A percentile compares a stretch with the other conserved stretches of the same genome.
phyloP scores from a whole-genome alignment of 2,888 invertebrate genomes.

The Erannis defoliaria region DNA sequence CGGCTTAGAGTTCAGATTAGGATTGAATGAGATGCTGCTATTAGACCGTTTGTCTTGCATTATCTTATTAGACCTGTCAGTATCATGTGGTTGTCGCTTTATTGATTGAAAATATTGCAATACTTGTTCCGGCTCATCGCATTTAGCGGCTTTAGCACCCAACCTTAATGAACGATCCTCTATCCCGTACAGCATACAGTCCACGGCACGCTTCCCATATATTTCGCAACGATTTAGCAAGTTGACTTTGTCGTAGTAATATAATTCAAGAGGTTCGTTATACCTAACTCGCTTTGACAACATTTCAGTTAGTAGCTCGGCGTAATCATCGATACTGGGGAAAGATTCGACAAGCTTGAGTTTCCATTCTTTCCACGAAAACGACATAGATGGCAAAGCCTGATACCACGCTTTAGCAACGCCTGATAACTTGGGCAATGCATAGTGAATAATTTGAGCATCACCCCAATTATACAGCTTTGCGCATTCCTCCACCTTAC shows the following conservation, averaged over 20 bases:
- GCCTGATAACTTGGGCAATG: slow-evolving; percentile 38
- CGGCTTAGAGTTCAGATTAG: background rate
- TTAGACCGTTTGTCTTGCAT: too few species aligned
- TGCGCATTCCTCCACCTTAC: slow-evolving; percentile 22
- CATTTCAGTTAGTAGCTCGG: background rate
- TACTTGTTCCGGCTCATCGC: background rate
- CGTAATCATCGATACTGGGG: background rate
- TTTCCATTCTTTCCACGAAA: slow-evolving; percentile 29
- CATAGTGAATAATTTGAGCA: slow-evolving; percentile 33
- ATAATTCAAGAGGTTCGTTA: background rate
- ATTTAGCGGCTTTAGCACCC: background rate
- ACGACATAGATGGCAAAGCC: slow-evolving; percentile 30
- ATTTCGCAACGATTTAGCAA: background rate
- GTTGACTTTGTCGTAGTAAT: background rate
- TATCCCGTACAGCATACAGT: background rate
- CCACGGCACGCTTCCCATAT: background rate
- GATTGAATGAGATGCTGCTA: too few species aligned
- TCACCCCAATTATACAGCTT: slow-evolving; percentile 22
- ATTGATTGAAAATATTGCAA: background rate
- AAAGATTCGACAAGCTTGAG: background rate
- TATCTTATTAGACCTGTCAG: background rate
- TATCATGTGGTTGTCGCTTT: background rate
- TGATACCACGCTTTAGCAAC: slow-evolving; percentile 45
- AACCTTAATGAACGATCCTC: background rate
- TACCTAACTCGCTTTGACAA: background rate